These are phyloP conservation scores for Delphinapterus leucas DNA, from an alignment of 2,113 vertebrate genomes.

Conservation along the genomic window DNA sequence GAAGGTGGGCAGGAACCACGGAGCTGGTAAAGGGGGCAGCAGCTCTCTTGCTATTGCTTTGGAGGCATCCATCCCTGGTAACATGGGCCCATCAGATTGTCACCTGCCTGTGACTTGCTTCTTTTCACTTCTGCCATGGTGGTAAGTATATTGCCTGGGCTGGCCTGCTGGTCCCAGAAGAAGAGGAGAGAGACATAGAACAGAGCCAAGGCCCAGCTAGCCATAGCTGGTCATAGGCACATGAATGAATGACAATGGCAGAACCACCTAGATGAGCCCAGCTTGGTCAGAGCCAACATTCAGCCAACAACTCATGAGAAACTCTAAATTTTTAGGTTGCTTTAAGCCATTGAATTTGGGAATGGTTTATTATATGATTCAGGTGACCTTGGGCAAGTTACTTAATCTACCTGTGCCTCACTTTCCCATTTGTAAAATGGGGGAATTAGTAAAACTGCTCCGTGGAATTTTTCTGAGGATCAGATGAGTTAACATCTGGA, in stretches of 20 bases:
- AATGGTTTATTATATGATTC: background rate
- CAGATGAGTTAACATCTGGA: background rate
- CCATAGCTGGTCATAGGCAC: rapidly evolving
- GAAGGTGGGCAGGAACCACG: background rate
- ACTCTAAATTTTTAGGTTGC: background rate
- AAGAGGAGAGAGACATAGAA: background rate
- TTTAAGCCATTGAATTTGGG: background rate
- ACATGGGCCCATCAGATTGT: rapidly evolving
- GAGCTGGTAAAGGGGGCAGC: background rate
- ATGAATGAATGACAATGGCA: background rate
- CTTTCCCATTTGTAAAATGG: background rate
- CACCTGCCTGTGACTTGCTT: background rate
- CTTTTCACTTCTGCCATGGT: too few species aligned
- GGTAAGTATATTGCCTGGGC: background rate
- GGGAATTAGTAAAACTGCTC: background rate
- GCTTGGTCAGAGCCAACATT: background rate
- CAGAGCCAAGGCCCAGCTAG: background rate
- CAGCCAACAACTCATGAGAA: background rate
- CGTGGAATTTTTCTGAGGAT: background rate
- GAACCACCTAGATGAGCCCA: background rate
- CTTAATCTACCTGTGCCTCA: background rate
- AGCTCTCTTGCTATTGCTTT: background rate
- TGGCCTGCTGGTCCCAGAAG: background rate
- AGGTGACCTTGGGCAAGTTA: background rate
- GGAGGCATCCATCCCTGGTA: background rate